Percentiles rank a stretch among this genome's conserved stretches.
These are phyloP conservation scores for Chlamydotis undulata DNA, from an alignment of 2,113 vertebrate genomes.

Conservation along the genomic window DNA sequence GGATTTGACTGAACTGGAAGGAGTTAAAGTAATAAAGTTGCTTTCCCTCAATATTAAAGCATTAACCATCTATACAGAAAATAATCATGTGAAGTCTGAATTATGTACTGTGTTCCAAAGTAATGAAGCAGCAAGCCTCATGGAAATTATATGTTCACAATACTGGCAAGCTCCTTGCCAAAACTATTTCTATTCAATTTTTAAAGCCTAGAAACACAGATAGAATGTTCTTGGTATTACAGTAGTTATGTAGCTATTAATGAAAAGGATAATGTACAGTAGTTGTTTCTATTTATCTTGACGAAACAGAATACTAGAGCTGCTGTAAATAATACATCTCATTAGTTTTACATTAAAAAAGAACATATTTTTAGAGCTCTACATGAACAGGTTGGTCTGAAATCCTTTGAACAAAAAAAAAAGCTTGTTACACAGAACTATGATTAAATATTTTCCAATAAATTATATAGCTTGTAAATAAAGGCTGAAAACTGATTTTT, in stretches of 20 bases:
- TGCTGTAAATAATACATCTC: neutral
- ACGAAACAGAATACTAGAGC: neutral
- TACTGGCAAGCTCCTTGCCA: neutral
- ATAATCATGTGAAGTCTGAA: neutral
- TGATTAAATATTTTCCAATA: neutral
- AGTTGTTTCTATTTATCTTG: neutral
- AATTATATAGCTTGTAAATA: neutral
- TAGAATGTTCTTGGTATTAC: neutral
- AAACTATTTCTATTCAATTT: constrained; percentile 8
- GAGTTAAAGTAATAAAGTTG: neutral
- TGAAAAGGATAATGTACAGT: neutral
- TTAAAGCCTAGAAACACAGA: neutral
- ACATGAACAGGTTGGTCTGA: neutral
- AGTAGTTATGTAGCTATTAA: neutral
- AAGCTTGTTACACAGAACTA: neutral
- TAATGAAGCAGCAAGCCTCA: neutral
- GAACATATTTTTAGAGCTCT: neutral
- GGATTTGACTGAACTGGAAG: neutral
- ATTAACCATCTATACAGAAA: neutral
- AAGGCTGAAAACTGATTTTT: neutral
- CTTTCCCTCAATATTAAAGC: neutral
- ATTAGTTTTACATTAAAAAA: constrained; percentile 26
- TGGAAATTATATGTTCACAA: neutral
- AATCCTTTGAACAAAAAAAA: neutral
- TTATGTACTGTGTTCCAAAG: neutral